phyloP scores from a whole-genome alignment of 2,888 invertebrate species.

The Onchidella celtica region DNA sequence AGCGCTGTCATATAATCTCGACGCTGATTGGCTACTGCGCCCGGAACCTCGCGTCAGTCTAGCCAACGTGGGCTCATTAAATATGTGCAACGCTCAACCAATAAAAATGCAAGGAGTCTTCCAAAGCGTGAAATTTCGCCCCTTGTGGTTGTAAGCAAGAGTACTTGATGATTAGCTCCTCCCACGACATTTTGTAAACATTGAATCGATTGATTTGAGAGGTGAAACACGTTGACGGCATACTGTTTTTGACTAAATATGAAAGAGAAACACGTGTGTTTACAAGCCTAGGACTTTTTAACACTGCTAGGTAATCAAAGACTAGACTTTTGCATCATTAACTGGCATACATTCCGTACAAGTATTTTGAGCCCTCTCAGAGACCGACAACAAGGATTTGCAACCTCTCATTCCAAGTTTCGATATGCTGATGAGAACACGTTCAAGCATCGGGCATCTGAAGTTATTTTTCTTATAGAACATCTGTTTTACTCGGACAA shows the following conservation, averaged over 20 bases:
- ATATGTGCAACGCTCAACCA: constrained; percentile 61
- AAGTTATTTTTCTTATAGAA: no score
- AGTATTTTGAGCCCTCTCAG: no score
- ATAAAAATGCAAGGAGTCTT: constrained; percentile 23
- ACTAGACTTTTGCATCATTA: no score
- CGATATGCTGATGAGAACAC: no score
- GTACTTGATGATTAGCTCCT: constrained; percentile 6
- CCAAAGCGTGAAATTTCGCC: constrained; percentile 39
- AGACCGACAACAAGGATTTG: no score
- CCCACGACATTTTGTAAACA: constrained; percentile 37
- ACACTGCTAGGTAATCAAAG: no score
- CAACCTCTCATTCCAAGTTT: no score
- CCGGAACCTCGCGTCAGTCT: constrained; percentile 48
- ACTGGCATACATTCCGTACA: no score
- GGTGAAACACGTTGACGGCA: neutral
- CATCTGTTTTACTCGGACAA: no score
- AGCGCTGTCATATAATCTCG: constrained; percentile 74
- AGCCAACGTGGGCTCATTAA: constrained; percentile 75
- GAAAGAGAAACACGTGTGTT: neutral
- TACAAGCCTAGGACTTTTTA: no score
- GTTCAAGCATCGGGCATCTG: no score
- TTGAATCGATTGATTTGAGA: constrained; percentile 38
- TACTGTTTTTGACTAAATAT: neutral
- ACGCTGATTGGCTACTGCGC: constrained; percentile 78
- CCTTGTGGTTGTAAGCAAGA: constrained; percentile 13